Evolutionary conservation across 2,113 vertebrate genomes (phyloP).

Genomic region (Oreochromis niloticus): DNA sequence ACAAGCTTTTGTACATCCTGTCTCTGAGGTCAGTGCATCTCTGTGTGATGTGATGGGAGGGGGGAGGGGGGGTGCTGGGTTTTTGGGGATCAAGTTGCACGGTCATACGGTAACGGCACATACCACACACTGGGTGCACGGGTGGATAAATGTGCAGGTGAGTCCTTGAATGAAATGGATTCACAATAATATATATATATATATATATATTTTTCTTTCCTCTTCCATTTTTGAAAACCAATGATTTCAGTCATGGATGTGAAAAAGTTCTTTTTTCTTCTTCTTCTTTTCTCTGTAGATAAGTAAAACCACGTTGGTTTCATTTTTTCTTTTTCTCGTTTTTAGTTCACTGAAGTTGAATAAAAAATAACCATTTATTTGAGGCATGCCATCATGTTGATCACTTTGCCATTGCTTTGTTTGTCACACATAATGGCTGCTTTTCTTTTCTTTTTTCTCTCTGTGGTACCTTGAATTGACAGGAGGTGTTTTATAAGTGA

Average conservation of each 20-base stretch:
- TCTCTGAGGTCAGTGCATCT: slow-evolving; percentile 47
- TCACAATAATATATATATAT: slow-evolving; percentile 6
- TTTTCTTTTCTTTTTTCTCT: neutral
- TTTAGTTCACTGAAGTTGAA: too few species aligned
- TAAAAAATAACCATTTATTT: too few species aligned
- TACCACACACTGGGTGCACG: slow-evolving; percentile 45
- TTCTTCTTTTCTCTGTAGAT: too few species aligned
- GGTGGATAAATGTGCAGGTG: slow-evolving; percentile 29
- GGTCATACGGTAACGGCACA: slow-evolving; percentile 11
- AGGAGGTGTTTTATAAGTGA: neutral
- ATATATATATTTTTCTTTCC: neutral
- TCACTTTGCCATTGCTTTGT: too few species aligned
- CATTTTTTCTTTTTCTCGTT: too few species aligned
- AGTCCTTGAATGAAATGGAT: slow-evolving; percentile 17
- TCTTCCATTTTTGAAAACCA: slow-evolving; percentile 38
- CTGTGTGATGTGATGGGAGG: neutral
- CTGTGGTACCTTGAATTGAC: neutral
- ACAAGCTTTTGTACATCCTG: slow-evolving; percentile 65
- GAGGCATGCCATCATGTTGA: too few species aligned
- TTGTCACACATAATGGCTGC: too few species aligned
- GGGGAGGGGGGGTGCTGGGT: neutral
- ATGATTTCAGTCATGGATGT: slow-evolving; percentile 58
- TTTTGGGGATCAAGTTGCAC: slow-evolving; percentile 14
- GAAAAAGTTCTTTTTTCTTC: neutral
- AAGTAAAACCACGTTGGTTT: too few species aligned